Evolutionary conservation across 2,888 invertebrate genomes (phyloP).

Genomic region (Epistrophella euchroma): DNA sequence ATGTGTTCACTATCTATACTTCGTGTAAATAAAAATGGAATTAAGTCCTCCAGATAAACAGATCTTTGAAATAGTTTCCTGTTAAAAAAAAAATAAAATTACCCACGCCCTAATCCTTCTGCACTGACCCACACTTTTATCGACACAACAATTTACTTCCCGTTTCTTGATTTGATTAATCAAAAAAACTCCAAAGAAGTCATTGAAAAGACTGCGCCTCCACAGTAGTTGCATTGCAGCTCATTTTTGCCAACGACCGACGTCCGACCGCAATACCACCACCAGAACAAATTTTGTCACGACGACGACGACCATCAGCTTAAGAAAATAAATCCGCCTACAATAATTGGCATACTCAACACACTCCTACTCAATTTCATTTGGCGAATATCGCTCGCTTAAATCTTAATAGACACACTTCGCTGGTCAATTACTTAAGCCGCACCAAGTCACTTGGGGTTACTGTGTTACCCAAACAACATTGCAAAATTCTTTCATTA

Average conservation of each 20-base stretch:
- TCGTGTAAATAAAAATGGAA: not conserved
- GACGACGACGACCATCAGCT: not conserved
- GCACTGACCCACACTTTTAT: not conserved
- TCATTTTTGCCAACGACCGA: not conserved
- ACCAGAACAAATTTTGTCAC: slow-evolving; percentile 13
- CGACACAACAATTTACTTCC: slow-evolving; percentile 7
- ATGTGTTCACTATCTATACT: no score
- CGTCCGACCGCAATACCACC: not conserved
- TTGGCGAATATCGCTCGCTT: slow-evolving; percentile 39
- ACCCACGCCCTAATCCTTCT: not conserved
- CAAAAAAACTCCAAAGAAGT: slow-evolving; percentile 3
- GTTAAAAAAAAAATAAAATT: not conserved
- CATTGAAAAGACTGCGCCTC: not conserved
- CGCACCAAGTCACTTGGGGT: slow-evolving; percentile 59
- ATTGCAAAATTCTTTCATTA: slow-evolving; percentile 17
- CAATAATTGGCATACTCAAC: slow-evolving; percentile 4
- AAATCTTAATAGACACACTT: slow-evolving; percentile 67
- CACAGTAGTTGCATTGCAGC: not conserved
- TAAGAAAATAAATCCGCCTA: slow-evolving; percentile 24
- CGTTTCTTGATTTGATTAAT: slow-evolving; percentile 30
- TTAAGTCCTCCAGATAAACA: not conserved
- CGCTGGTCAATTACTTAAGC: slow-evolving; percentile 66
- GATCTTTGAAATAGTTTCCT: not conserved
- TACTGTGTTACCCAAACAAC: slow-evolving; percentile 63
- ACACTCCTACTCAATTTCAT: slow-evolving; percentile 49